Conservation (phyloP, 2,797 vertebrate species). For the Manis crassicaudata region DNA sequence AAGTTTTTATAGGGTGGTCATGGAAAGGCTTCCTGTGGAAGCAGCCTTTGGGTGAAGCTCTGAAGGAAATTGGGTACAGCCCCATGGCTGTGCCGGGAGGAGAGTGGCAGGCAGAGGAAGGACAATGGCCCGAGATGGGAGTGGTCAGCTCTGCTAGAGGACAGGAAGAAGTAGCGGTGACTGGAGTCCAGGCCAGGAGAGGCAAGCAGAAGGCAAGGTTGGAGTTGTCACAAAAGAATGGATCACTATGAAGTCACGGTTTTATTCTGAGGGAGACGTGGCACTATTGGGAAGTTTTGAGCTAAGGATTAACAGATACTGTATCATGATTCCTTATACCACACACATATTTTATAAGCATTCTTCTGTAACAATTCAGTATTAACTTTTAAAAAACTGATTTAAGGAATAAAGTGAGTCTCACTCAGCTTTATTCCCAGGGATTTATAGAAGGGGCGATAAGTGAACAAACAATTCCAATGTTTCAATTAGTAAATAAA, state of each 20-base stretch:
- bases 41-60: not conserved
- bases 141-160: not conserved
- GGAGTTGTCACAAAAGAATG: not conserved
- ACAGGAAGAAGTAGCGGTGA: not conserved
- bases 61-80: not conserved
- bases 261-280: not conserved
- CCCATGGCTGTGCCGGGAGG: not conserved
- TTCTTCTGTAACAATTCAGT: slow-evolving; percentile 13
- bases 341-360: not conserved
- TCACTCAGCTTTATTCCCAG: not conserved
- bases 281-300: not conserved
- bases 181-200: not conserved
- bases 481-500: not conserved
- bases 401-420: not conserved
- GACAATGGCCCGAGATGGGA: not conserved
- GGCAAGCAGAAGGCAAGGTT: not conserved
- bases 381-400: not conserved
- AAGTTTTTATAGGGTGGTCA: not conserved
- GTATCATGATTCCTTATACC: not conserved
- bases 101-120: not conserved
- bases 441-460: not conserved
- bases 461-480: not conserved
- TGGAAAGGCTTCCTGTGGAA: not conserved
- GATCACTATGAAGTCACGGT: not conserved
- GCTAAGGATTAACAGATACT: not conserved